Base-by-base conservation (phyloP, 2,797 vertebrate species). In the Chelon auratus region DNA sequence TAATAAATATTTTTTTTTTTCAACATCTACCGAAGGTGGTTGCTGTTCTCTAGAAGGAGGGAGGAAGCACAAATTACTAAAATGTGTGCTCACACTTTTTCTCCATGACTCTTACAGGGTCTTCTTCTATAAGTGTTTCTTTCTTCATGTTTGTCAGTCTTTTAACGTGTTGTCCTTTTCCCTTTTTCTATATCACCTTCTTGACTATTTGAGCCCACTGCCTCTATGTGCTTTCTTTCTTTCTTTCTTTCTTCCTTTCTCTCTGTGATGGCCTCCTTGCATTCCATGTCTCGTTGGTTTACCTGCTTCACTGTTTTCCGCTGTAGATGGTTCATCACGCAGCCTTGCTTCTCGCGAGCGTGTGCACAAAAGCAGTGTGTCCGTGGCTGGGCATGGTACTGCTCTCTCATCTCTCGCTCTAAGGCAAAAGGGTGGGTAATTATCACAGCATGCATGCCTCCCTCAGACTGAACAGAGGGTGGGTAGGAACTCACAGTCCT, bases 381-480 rank as follows among this genome's bases (percentile, higher is more conserved):
- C 96, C 94, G 93, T 94, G 94, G 95, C 96, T 92, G 92, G 87
- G 87, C 91, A 92, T 92, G 95, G 95, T 89, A 96, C 97, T 94
- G 95, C 97, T 96, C 91, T 97, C 88, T 97, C 97, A 95, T 97
- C 97, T 96, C 95, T 98, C 89, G 95, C 95, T 96, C 95, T 96
- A 93, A 98, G 95, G 95, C 95, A 96, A 94, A 98, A 98, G 97
- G 97, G 98, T 99, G 97, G 97, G 97, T 99, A 95, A 92, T 85
- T 81, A 82, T 85, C 81, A 82, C 86, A 84, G 73, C 79, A 97
- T 93, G 93, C 95, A 93, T 94, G 94, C 87, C 84, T 90, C 92
- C 89, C 83, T 84, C 75, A 90, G 89, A 91, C 82, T 81, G 73
- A 85, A 77, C 79, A 77, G 77, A 86, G 85, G 86, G 79, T 80